phyloP scores from a whole-genome alignment of 1,140 invertebrate genomes.

The Diachasmimorpha longicaudata region DNA sequence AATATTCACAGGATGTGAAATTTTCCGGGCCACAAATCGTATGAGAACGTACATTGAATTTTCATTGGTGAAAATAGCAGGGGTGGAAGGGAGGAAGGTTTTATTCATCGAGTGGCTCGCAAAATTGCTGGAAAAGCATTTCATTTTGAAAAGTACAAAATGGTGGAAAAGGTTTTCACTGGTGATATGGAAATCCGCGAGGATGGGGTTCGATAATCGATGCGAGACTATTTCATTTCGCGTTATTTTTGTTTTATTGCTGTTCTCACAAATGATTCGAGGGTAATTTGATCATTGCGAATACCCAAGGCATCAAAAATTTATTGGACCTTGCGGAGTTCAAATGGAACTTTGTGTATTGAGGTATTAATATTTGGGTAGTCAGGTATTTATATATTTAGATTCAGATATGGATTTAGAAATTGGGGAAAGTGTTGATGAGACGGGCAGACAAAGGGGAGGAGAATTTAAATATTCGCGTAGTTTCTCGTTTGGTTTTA shows the following conservation, averaged over 20 bases:
- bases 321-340: too few species aligned
- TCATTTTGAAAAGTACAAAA: neutral
- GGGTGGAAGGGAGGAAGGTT: too few species aligned
- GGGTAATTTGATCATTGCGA: neutral
- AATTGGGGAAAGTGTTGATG: too few species aligned
- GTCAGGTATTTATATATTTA: too few species aligned
- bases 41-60: neutral
- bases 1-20: constrained; percentile 22
- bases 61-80: neutral
- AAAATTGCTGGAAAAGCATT: neutral
- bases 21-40: neutral
- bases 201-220: neutral
- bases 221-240: neutral
- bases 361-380: too few species aligned
- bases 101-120: neutral
- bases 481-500: too few species aligned
- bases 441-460: too few species aligned
- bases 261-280: neutral
- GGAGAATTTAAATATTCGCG: too few species aligned
- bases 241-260: neutral
- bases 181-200: neutral
- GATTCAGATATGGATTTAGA: too few species aligned
- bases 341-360: too few species aligned
- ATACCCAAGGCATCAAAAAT: neutral
- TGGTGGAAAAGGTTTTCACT: neutral